Conservation (phyloP, 2,113 vertebrate species). For the Promerops cafer region DNA sequence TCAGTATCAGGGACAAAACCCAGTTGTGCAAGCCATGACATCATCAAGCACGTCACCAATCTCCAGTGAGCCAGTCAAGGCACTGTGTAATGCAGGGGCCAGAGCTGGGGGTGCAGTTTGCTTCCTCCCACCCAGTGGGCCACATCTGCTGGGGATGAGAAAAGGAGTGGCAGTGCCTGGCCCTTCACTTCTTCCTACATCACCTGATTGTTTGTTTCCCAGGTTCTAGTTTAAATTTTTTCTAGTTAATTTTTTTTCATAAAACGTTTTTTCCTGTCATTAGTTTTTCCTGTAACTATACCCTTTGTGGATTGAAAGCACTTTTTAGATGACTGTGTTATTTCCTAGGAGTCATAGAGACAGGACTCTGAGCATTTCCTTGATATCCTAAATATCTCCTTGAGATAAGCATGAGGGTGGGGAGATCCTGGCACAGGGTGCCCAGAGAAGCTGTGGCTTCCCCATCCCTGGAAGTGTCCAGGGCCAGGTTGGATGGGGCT, state of each 20-base stretch:
- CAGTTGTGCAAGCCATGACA: neutral
- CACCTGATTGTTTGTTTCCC: neutral
- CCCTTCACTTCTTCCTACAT: neutral
- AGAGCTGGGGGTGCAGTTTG: neutral
- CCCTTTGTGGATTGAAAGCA: neutral
- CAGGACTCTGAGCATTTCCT: neutral
- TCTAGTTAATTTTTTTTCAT: neutral
- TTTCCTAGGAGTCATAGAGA: neutral
- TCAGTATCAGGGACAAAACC: neutral
- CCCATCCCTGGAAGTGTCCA: neutral
- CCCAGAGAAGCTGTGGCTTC: neutral
- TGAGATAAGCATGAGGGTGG: neutral
- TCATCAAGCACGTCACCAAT: neutral
- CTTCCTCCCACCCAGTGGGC: neutral
- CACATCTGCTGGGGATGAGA: neutral
- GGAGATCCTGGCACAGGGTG: rapidly evolving
- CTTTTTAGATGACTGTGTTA: neutral
- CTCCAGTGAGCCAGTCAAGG: neutral
- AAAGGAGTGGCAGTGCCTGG: neutral
- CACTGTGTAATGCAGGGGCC: neutral
- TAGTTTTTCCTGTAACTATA: neutral
- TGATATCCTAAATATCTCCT: neutral
- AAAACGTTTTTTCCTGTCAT: neutral
- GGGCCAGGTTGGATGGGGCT: rapidly evolving
- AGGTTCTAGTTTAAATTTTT: neutral